phyloP scores from a whole-genome alignment of 2,797 vertebrate genomes.

The Lagorchestes hirsutus region DNA sequence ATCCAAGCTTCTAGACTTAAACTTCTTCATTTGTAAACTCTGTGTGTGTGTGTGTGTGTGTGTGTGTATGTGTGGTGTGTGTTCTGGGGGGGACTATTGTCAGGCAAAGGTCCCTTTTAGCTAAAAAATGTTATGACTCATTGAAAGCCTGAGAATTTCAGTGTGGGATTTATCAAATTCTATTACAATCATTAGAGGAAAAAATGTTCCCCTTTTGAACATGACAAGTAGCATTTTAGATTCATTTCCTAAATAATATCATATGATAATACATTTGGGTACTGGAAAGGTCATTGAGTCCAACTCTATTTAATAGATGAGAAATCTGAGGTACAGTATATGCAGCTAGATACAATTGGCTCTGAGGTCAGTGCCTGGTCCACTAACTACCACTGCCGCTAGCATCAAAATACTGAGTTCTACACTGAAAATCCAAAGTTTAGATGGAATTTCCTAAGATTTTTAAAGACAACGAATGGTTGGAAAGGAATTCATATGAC shows the following conservation, averaged over 20 bases:
- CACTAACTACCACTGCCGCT: not conserved
- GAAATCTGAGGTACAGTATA: fast-evolving
- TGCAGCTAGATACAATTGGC: not conserved
- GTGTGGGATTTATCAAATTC: not conserved
- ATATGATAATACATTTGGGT: not conserved
- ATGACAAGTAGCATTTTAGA: not conserved
- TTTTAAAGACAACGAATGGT: not conserved
- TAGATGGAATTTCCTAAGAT: not conserved
- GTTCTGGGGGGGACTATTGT: not conserved
- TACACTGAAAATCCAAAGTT: not conserved
- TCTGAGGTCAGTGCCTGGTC: not conserved
- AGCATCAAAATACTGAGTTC: not conserved
- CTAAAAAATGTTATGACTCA: not conserved
- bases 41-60: not conserved
- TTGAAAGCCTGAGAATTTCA: not conserved
- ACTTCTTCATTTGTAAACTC: not conserved
- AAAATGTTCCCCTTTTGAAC: not conserved
- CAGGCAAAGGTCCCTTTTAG: not conserved
- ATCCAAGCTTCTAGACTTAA: not conserved
- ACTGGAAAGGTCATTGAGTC: not conserved
- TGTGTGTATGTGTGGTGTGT: not conserved
- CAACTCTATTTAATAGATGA: not conserved
- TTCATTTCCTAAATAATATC: not conserved
- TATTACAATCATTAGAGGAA: not conserved
- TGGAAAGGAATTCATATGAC: not conserved